Evolutionary conservation across 2,888 invertebrate genomes (phyloP).

Genomic region (Ryuthela nishihirai): DNA sequence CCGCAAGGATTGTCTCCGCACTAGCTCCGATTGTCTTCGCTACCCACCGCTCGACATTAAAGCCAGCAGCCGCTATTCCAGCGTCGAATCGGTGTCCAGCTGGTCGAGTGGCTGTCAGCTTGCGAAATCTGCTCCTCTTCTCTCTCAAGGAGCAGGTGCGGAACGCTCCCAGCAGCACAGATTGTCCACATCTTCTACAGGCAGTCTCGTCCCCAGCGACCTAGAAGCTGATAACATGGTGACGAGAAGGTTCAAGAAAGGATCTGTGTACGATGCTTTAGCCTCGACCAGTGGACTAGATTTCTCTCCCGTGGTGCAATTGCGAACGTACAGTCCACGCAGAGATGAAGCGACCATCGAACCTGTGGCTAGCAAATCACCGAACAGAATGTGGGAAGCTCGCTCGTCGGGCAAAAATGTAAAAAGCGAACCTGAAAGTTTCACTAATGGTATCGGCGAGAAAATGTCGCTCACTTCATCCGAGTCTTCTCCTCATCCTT

Average conservation of each 20-base stretch:
- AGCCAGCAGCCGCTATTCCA: no score
- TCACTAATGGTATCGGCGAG: no score
- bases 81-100: conserved; percentile 18
- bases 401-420: no score
- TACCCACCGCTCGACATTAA: conserved; percentile 11
- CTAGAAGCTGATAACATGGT: conserved; percentile 36
- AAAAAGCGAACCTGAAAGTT: no score
- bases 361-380: neutral
- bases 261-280: conserved; percentile 42
- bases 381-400: conserved; percentile 13
- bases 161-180: conserved; percentile 4
- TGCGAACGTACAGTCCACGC: conserved; percentile 33
- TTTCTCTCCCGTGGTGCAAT: conserved; percentile 39
- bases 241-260: conserved; percentile 39
- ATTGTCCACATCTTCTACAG: conserved; percentile 11
- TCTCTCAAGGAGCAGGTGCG: conserved; percentile 1
- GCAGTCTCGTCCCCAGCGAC: conserved; percentile 11
- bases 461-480: no score
- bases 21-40: neutral
- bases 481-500: no score
- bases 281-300: conserved; percentile 40
- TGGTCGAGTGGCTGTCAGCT: conserved; percentile 16
- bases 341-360: conserved; percentile 8
- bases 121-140: conserved; percentile 22
- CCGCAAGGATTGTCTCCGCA: neutral